These are phyloP conservation scores for Plusia festucae DNA, from an alignment of 2,888 invertebrate genomes.

Conservation along the genomic window DNA sequence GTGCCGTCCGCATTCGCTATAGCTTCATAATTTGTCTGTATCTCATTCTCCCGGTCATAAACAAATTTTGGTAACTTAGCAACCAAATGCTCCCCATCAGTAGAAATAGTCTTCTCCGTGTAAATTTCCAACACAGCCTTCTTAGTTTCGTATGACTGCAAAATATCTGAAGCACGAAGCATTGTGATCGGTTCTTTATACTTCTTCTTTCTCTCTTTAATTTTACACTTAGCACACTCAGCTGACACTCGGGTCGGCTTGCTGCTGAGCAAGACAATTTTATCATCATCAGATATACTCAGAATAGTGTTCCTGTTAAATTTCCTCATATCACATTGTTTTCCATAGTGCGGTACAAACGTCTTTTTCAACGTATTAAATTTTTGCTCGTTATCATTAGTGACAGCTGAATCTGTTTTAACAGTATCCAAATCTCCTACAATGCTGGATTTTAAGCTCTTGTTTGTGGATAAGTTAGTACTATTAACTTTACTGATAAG, in stretches of 20 bases:
- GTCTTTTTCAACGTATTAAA: constrained; percentile 9
- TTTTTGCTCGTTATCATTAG: constrained; percentile 21
- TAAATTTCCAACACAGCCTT: constrained; percentile 83
- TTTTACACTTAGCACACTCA: constrained; percentile 14
- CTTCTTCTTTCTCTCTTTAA: constrained; percentile 20
- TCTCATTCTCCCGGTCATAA: constrained; percentile 67
- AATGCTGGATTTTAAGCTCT: constrained; percentile 33
- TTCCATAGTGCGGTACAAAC: constrained; percentile 30
- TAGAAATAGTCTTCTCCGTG: constrained; percentile 67
- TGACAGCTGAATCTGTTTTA: constrained; percentile 22
- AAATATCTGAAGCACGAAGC: constrained; percentile 64
- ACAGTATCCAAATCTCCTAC: constrained; percentile 12
- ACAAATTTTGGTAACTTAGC: constrained; percentile 79
- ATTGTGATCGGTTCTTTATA: background rate
- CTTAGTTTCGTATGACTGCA: constrained; percentile 80
- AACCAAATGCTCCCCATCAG: constrained; percentile 67
- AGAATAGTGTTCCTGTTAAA: constrained; percentile 58
- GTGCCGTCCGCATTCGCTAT: constrained; percentile 55
- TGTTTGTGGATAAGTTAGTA: constrained; percentile 55
- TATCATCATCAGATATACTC: constrained; percentile 64
- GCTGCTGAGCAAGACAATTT: constrained; percentile 56
- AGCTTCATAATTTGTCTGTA: constrained; percentile 58
- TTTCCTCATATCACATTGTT: constrained; percentile 50
- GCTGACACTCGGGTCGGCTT: constrained; percentile 7
- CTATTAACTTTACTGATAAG: constrained; percentile 51